Base-by-base conservation (phyloP, 2,113 vertebrate genomes). In the Podiceps cristatus region DNA sequence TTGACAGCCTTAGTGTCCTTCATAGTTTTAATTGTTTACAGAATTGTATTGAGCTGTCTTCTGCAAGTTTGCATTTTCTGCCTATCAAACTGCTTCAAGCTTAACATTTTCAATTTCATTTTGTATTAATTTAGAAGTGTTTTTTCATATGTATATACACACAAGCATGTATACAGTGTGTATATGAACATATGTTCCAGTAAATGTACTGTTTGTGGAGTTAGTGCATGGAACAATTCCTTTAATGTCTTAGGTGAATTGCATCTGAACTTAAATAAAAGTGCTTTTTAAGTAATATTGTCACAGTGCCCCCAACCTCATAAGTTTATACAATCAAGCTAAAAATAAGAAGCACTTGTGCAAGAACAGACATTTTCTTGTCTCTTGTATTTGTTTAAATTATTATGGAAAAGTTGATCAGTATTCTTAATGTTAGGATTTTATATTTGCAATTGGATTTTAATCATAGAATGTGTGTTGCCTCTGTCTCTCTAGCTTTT, bases 161-260 rank as follows among this genome's bases (percentile, higher is more conserved):
- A 95, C 93, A 19, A 89, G 95, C 96, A 96, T 96, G 96, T 83
- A 4, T 59, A 68, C 55, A 66, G 7, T 95, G 96, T 96, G 88
- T 96, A 95, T 97, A 97, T 96, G 72, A 85, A 75, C 93, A 91
- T 93, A 84, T 78, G 66, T 77, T 75, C 23, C 35, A 8, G 22
- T 95, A 95, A 85, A 40, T 60, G 68, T 94, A 17, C 55, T 29
- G 95, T 96, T 95, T 86, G 94, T 96, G 87, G 80, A 74, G 25
- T 89, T 80, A 95, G 95, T 97, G 96, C 97, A 97, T 98, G 95
- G 49, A 84, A 50, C 29, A 17, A 88, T 87, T 79, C 56, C 12
- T 75, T 87, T 89, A 14, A 27, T 84, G 25, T 96, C 59, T 42
- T 64, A 67, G 73, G 33, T 88, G 31, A 88, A 76, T 87, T 84